A percentile compares a stretch with the other conserved stretches of the same genome.
Evolutionary conservation across 2,113 vertebrate genomes (phyloP).

Genomic region (Urocolius indicus): DNA sequence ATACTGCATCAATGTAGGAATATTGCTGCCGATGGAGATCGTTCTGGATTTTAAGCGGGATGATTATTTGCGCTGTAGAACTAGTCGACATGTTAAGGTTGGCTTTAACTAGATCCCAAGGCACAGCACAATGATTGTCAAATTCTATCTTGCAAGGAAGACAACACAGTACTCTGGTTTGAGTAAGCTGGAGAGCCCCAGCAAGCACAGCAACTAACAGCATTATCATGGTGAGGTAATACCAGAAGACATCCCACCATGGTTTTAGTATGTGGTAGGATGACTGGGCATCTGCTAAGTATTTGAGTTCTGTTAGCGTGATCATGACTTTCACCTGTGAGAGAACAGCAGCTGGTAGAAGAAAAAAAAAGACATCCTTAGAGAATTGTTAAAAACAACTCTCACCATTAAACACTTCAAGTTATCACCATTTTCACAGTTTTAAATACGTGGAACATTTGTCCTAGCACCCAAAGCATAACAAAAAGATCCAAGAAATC

Average conservation of each 20-base stretch:
- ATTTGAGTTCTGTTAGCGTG: constrained; percentile 83
- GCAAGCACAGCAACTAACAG: constrained; percentile 83
- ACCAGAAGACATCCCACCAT: constrained; percentile 88
- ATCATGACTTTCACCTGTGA: constrained; percentile 79
- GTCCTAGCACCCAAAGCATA: not conserved
- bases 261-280: constrained; percentile 83
- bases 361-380: constrained; percentile 12
- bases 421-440: not conserved
- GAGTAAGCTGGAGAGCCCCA: constrained; percentile 83
- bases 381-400: not conserved
- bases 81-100: constrained; percentile 64
- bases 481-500: not conserved
- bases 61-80: not conserved
- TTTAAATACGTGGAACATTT: not conserved
- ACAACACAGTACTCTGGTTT: constrained; percentile 83
- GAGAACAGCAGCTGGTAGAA: constrained; percentile 69
- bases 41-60: constrained; percentile 76
- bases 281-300: constrained; percentile 80
- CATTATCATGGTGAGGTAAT: constrained; percentile 88
- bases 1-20: constrained; percentile 83
- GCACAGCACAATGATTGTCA: constrained; percentile 77
- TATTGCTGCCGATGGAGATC: constrained; percentile 86
- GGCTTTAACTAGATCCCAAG: constrained; percentile 76
- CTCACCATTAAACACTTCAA: not conserved
- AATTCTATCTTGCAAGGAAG: constrained; percentile 84